Base-by-base conservation (phyloP, 1,140 invertebrate genomes). In the Spodoptera frugiperda region DNA sequence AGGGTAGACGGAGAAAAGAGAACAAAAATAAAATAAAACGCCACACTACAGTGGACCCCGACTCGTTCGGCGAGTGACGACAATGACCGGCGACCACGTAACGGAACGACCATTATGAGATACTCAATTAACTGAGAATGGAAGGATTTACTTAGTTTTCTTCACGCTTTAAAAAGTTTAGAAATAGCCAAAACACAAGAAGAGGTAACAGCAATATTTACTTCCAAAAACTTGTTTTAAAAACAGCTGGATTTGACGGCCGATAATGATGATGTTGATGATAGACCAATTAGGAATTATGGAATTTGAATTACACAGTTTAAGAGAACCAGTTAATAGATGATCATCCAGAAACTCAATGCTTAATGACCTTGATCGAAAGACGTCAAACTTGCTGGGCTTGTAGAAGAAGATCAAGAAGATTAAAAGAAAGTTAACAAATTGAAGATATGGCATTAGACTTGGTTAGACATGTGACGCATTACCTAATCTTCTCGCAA, bases 21-120 rank as follows among this genome's bases (percentile, higher is more conserved):
- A 76, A 68, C 74, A 65, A 75, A 39, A 53, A 65, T 30, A 51
- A 73, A 73, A 44, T 44, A 21, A 55, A 61, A 65, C 30, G 48
- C 15, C n/a, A 19, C 25, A 63, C 46, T 30, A 33, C 74, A 63
- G 51, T 49, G 59, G 74, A 68, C 63, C 33, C 39, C 51, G 63
- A 19, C 33, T 44, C 61, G 70, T 72, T 72, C 53, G 63, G 63
- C 63, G 63, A 67, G 39, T 25, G 71, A 55, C 71, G 71, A 73
- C 71, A 73, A 73, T 73, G 71, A 73, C 71, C 71, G 63, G 63
- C 63, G 55, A 61, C 44, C 55, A 49, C 54, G 71, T 73, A 73
- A 73, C 71, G 71, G 71, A 73, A 73, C 71, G 71, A 59, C 71
- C 71, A 73, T 73, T 73, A 61, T 48, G 39, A 73, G 54, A 57